Base-by-base conservation (phyloP, 1,140 invertebrate genomes). In the Polypedilum vanderplanki region DNA sequence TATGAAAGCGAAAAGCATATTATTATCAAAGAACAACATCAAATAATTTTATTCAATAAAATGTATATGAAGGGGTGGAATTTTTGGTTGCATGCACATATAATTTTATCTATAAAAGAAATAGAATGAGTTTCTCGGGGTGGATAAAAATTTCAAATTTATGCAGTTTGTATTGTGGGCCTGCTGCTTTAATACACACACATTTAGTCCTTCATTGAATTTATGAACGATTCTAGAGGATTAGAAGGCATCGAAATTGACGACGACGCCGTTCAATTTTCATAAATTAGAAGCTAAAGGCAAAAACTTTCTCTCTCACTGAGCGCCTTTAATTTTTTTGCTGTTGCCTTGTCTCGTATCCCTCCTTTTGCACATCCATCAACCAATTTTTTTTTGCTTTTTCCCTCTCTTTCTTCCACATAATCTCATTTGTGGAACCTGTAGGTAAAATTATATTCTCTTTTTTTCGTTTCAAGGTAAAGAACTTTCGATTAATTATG, bases 231-330 rank as follows among this genome's bases (percentile, higher is more conserved):
- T 57, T 57, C 46, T n/a, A 12, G 46, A 57, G 46, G 46, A 70
- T 70, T 70, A 70, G 9, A 33, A 70, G 65, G 65, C 65, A 70
- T 22, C 46, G 46, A 12, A 57, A 70, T 70, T 70, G 65, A 70
- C 65, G 65, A 70, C 65, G 65, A 33, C 24, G 24, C n/a, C 65
- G 65, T 20, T 70, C 65, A 70, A 70, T 70, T 70, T 70, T 70
- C 65, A 70, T 70, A 70, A 70, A 70, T 70, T 70, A 70, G 18
- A 70, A 70, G 65, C 65, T 70, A 70, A 70, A 70, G 65, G 65
- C 65, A 70, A 57, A n/a, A 57, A 57, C n/a, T 57, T 12, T 57
- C 46, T 57, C 46, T 57, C n/a, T 57, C 12, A 15, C n/a, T 57
- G 24, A 3, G 24, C 24, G 24, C 5, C n/a, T 70, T 70, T 18